These are phyloP conservation scores for Girardinus metallicus DNA, from an alignment of 2,797 vertebrate species.

Conservation along the genomic window DNA sequence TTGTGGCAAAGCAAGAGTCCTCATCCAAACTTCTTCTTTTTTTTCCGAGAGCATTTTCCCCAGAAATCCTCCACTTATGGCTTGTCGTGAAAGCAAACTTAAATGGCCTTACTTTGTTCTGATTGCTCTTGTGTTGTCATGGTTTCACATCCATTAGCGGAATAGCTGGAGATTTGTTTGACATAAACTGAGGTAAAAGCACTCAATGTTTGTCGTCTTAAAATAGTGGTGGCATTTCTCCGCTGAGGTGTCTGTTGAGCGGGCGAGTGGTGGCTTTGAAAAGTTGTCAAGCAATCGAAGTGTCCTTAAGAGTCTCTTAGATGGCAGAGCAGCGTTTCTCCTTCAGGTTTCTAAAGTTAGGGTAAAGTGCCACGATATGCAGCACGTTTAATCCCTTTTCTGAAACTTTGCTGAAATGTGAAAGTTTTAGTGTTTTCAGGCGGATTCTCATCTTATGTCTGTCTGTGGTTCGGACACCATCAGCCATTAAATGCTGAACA, in stretches of 20 bases:
- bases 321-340: conserved; percentile 31
- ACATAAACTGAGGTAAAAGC: conserved; percentile 76
- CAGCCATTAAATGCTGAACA: conserved; percentile 31
- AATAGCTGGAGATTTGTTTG: conserved; percentile 73
- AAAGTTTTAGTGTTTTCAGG: conserved; percentile 39
- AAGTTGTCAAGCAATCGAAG: conserved; percentile 65
- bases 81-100: conserved; percentile 66
- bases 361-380: conserved; percentile 33
- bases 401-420: conserved; percentile 38
- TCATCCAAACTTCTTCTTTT: conserved; percentile 29
- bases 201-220: conserved; percentile 71
- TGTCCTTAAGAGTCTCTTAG: conserved; percentile 45
- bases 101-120: conserved; percentile 70
- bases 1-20: conserved; percentile 23
- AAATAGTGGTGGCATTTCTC: conserved; percentile 63
- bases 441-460: conserved; percentile 14
- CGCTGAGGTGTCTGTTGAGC: conserved; percentile 62
- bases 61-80: conserved; percentile 55
- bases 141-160: conserved; percentile 78
- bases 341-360: conserved; percentile 26
- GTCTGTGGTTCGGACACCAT: conserved; percentile 15
- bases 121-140: conserved; percentile 75
- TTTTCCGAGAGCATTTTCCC: conserved; percentile 17
- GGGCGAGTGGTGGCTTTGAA: conserved; percentile 52
- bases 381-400: conserved; percentile 43